Conservation (phyloP, 2,113 vertebrate genomes). For the Hemichromis elongatus region DNA sequence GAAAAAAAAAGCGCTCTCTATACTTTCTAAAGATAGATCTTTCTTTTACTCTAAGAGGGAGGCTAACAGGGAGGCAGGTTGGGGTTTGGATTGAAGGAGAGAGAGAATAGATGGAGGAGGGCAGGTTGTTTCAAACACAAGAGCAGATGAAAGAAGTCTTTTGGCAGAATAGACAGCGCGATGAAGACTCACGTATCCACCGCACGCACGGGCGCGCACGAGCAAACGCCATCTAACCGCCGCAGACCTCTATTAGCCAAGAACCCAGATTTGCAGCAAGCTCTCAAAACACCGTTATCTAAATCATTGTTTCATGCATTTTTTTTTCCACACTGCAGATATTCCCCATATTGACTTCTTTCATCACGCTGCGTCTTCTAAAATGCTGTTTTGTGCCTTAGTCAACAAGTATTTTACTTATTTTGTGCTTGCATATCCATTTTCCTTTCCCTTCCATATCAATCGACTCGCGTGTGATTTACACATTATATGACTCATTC, state of each 20-base stretch:
- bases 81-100: conserved; percentile 28
- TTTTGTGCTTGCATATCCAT: conserved; percentile 46
- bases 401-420: conserved; percentile 42
- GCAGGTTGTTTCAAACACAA: conserved; percentile 66
- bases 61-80: conserved; percentile 48
- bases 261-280: not conserved
- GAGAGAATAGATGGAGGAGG: conserved; percentile 34
- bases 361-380: not conserved
- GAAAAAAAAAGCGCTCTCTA: conserved; percentile 5
- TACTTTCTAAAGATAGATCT: conserved; percentile 64
- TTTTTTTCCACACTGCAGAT: not conserved
- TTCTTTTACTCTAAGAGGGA: conserved; percentile 27
- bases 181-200: conserved; percentile 9
- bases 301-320: conserved; percentile 9
- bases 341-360: not conserved
- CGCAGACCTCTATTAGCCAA: not conserved
- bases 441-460: conserved; percentile 22
- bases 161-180: conserved; percentile 45
- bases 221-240: not conserved
- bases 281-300: not conserved
- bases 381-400: conserved; percentile 30
- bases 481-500: conserved; percentile 54
- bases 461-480: conserved; percentile 51
- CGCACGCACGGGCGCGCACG: not conserved
- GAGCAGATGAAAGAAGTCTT: conserved; percentile 63